A percentile compares a stretch with the other conserved stretches of the same genome.
Conservation (phyloP, 23 tunicate genomes). For the Trididemnum nubilum region DNA sequence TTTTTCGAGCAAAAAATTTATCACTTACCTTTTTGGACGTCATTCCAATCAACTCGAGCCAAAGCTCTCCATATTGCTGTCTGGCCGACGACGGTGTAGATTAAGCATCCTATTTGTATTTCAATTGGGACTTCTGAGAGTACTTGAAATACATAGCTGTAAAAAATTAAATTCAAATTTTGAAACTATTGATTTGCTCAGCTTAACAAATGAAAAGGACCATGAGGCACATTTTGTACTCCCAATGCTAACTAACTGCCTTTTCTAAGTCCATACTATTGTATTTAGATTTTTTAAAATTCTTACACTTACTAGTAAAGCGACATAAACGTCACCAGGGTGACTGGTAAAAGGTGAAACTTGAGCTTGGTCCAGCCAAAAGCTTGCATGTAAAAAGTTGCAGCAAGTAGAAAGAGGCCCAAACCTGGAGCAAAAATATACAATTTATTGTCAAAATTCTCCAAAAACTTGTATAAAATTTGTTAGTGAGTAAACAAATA, state of each 20-base stretch:
- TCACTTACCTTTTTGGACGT: conserved; percentile 23
- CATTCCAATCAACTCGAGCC: conserved; percentile 15
- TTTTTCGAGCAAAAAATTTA: no score
- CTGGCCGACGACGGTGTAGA: conserved; percentile 6
- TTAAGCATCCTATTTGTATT: neutral
- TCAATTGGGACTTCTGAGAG: neutral
- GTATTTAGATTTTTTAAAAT: neutral
- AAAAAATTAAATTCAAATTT: neutral
- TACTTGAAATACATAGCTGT: neutral
- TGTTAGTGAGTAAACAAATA: no score
- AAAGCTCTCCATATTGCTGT: conserved; percentile 16
- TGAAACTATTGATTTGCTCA: no score
- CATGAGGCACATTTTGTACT: no score
- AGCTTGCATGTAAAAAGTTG: neutral
- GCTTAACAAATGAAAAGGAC: no score
- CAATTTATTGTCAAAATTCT: no score
- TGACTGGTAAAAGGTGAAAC: neutral
- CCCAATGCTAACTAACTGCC: neutral
- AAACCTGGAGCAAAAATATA: neutral
- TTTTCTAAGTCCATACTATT: neutral
- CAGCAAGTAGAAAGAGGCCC: neutral
- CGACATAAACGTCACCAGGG: no score
- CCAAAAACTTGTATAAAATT: no score
- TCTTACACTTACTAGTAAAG: conserved; percentile 5
- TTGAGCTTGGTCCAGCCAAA: conserved; percentile 12